These are phyloP conservation scores for Pungitius pungitius DNA, from an alignment of 2,113 vertebrate genomes.

Conservation along the genomic window DNA sequence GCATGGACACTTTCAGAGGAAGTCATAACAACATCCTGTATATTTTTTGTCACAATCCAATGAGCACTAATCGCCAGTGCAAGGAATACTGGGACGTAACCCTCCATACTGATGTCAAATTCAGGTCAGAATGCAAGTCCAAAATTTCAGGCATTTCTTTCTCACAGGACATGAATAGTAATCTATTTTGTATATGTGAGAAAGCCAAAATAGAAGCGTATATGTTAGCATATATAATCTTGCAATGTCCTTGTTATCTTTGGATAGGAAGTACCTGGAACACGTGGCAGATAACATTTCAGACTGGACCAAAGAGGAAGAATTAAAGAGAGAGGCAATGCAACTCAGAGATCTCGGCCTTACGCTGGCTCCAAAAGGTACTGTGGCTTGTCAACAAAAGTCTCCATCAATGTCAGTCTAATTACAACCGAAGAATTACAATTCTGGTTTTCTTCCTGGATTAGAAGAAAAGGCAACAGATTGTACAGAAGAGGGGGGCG, in stretches of 20 bases:
- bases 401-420: fast-evolving
- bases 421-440: not conserved
- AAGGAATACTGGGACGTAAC: slow-evolving; percentile 84
- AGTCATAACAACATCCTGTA: slow-evolving; percentile 84
- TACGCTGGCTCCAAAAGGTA: slow-evolving; percentile 38
- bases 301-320: slow-evolving; percentile 86
- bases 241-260: not conserved
- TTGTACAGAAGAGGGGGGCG: slow-evolving; percentile 11
- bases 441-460: slow-evolving; percentile 2
- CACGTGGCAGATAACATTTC: slow-evolving; percentile 83
- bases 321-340: slow-evolving; percentile 76
- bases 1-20: slow-evolving; percentile 85
- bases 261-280: slow-evolving; percentile 87
- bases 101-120: slow-evolving; percentile 90
- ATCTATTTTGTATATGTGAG: not conserved
- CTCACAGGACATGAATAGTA: not conserved
- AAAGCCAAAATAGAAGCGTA: not conserved
- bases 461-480: slow-evolving; percentile 25
- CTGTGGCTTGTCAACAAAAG: not conserved
- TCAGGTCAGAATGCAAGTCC: slow-evolving; percentile 84
- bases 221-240: not conserved
- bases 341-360: slow-evolving; percentile 30
- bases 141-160: slow-evolving; percentile 2
- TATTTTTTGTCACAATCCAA: slow-evolving; percentile 90
- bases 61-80: slow-evolving; percentile 78